Base-by-base conservation (phyloP, 2,888 invertebrate species). In the Gibbula magus region DNA sequence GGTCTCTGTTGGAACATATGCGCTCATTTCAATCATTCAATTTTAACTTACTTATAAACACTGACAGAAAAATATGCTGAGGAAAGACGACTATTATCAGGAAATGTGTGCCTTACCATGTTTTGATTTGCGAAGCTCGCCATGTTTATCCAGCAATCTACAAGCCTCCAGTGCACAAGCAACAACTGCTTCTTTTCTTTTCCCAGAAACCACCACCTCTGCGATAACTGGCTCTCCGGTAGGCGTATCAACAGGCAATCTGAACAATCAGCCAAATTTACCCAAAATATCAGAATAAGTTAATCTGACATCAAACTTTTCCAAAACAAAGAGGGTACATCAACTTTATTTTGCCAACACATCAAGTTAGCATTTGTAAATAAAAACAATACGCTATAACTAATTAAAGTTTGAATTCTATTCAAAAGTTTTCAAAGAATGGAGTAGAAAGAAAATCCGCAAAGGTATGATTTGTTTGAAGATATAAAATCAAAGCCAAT, bases 91-190 rank as follows among this genome's bases (percentile, higher is more conserved):
- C 35, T 76, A 45, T n/a, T n/a, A 45, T 13, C 1, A 5, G 13
- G 10, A 45, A 1, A 7, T 45, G 45, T 2, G 5, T 67, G 20
- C 61, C 91, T 93, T 90, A 96, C 97, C 97, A 91, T 98, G 97
- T 88, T 95, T 96, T 0, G 98, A 95, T 92, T 97, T 96, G 20
- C 98, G 93, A 80, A 99, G 94, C 20, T 98, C 94, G 0, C 98
- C 98, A 81, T 96, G 95, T 53, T 96, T 94, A 92, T 99, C 99
- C 8, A 99, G 94, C 54, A 97, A 95, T 85, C 97, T 94, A 91
- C 99, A 99, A 0, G 99, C 99, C 93, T 99, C 98, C 76, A 99
- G 91, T 0, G 99, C 98, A 92, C 98, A 98, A 75, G 97, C 97
- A 0, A 96, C 93, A 0, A 98, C 97, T 0, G 97, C 96, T 88